phyloP scores from a whole-genome alignment of 2,888 invertebrate species.

The Noctua pronuba region DNA sequence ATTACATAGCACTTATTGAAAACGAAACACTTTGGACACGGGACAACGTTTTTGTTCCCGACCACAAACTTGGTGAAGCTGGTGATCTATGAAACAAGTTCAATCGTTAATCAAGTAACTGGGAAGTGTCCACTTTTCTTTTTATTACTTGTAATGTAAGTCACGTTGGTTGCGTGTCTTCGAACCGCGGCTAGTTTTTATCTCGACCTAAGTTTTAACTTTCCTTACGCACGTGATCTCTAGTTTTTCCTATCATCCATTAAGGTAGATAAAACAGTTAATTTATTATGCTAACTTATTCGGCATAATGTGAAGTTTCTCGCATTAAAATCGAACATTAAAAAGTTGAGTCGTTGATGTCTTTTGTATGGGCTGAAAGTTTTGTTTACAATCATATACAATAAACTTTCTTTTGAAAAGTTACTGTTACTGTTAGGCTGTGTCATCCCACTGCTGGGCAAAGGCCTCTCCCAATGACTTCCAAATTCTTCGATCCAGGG shows the following conservation, averaged over 20 bases:
- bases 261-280: neutral
- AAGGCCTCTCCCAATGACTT: too few species aligned
- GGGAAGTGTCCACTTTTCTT: constrained; percentile 51
- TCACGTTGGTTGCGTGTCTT: constrained; percentile 42
- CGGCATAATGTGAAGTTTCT: constrained; percentile 17
- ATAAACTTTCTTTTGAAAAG: constrained; percentile 1
- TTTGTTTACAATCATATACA: neutral
- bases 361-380: constrained; percentile 65
- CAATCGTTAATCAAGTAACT: constrained; percentile 55
- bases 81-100: constrained; percentile 70
- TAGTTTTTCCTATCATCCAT: constrained; percentile 17
- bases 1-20: constrained; percentile 77
- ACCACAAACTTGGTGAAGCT: constrained; percentile 49
- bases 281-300: constrained; percentile 10
- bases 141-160: constrained; percentile 46
- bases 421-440: too few species aligned
- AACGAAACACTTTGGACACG: constrained; percentile 74
- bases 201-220: constrained; percentile 32
- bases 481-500: too few species aligned
- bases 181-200: constrained; percentile 38
- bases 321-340: neutral
- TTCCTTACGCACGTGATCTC: constrained; percentile 31
- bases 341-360: constrained; percentile 70
- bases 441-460: too few species aligned
- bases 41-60: constrained; percentile 71